Evolutionary conservation across 2,797 vertebrate genomes (phyloP).

Genomic region (Onychomys torridus): DNA sequence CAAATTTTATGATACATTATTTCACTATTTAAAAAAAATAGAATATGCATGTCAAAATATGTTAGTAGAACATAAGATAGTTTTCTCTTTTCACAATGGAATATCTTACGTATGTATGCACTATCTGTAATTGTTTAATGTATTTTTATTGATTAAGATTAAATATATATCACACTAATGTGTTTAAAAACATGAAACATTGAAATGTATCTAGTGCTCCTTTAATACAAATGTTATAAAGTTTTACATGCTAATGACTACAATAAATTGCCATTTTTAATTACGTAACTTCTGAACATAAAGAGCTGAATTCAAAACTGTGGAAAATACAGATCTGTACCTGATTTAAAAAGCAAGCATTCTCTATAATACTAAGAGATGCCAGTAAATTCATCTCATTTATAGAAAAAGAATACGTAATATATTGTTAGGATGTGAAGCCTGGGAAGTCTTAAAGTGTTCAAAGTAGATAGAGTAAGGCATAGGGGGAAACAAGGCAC

Average conservation of each 20-base stretch:
- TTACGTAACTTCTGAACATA: not conserved
- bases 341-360: constrained; percentile 15
- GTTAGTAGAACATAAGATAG: not conserved
- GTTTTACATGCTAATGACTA: not conserved
- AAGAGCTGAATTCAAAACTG: not conserved
- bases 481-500: not conserved
- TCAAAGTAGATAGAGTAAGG: not conserved
- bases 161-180: not conserved
- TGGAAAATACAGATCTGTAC: not conserved
- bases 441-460: not conserved
- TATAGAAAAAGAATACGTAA: constrained; percentile 41
- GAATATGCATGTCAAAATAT: constrained; percentile 20
- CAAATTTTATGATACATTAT: constrained; percentile 61
- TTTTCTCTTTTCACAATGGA: not conserved
- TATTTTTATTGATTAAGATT: constrained; percentile 14
- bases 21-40: constrained; percentile 35
- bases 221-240: constrained; percentile 29
- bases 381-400: constrained; percentile 40
- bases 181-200: constrained; percentile 25
- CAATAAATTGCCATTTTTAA: constrained; percentile 29
- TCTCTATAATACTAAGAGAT: constrained; percentile 1
- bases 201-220: constrained; percentile 3
- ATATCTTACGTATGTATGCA: not conserved
- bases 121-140: not conserved
- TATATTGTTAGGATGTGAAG: not conserved